Evolutionary conservation across 1,140 invertebrate genomes (phyloP).

Genomic region (Calephelis virginiensis): DNA sequence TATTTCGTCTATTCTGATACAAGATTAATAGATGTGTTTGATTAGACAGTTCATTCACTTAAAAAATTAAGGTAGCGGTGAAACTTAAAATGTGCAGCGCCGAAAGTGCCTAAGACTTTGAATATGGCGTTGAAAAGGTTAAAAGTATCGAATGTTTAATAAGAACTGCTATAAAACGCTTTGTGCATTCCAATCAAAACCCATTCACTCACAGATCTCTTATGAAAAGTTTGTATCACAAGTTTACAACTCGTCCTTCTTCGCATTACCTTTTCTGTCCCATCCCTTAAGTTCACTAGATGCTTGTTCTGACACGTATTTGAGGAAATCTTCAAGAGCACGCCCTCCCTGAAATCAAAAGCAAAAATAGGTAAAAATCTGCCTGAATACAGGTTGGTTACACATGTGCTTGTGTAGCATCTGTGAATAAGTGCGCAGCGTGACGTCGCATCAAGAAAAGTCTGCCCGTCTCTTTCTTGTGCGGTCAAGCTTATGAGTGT

Average conservation of each 20-base stretch:
- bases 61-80: no score
- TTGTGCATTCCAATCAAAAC: constrained; percentile 30
- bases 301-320: constrained; percentile 96
- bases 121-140: constrained; percentile 7
- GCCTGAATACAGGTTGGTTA: no score
- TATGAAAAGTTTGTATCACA: constrained; percentile 62
- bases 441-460: no score
- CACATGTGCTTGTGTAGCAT: no score
- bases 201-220: constrained; percentile 68
- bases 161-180: constrained; percentile 27
- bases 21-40: no score
- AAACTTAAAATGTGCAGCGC: no score
- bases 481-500: no score
- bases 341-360: constrained; percentile 87
- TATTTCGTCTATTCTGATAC: no score
- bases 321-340: constrained; percentile 96
- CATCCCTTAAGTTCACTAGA: constrained; percentile 93
- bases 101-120: neutral
- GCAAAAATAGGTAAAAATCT: no score
- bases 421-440: no score
- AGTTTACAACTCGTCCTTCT: constrained; percentile 85
- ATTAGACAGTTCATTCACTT: no score
- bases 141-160: neutral
- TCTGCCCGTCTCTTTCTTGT: no score
- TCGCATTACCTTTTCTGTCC: constrained; percentile 92